Conservation (phyloP, 2,797 vertebrate genomes). For the Eidolon dupreanum region DNA sequence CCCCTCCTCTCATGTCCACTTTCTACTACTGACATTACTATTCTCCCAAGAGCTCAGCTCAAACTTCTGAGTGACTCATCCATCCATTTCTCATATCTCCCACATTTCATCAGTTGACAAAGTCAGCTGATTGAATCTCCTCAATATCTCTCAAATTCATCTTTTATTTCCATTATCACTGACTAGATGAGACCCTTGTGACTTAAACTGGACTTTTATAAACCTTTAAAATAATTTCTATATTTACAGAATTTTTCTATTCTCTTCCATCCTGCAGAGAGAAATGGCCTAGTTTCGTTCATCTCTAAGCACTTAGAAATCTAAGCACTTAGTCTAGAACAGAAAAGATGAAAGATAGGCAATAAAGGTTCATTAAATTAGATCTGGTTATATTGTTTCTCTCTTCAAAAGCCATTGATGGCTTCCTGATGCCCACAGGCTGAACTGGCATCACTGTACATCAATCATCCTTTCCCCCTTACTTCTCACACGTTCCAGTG, state of each 20-base stretch:
- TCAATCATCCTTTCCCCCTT: not conserved
- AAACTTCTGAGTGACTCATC: not conserved
- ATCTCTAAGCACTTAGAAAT: not conserved
- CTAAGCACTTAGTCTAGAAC: not conserved
- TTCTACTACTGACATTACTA: not conserved
- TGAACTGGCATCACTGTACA: not conserved
- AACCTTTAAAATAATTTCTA: not conserved
- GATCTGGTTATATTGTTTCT: not conserved
- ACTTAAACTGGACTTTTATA: not conserved
- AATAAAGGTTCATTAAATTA: not conserved
- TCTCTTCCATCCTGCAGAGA: not conserved
- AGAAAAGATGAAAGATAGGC: not conserved
- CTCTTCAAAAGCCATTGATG: not conserved
- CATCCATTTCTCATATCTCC: not conserved
- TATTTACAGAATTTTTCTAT: not conserved
- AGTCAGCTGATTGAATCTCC: not conserved
- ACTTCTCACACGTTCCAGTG: not conserved
- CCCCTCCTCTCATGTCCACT: not conserved
- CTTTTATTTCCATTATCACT: constrained; percentile 17
- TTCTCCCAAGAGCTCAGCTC: not conserved
- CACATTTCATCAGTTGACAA: constrained; percentile 46
- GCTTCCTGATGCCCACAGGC: not conserved
- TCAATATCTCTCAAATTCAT: not conserved
- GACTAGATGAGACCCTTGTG: not conserved
- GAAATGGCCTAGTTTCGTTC: not conserved